Evolutionary conservation across 37 sponge, comb jelly and placozoan genomes (phyloP).

Genomic region (Halisarca cf. caerulea): DNA sequence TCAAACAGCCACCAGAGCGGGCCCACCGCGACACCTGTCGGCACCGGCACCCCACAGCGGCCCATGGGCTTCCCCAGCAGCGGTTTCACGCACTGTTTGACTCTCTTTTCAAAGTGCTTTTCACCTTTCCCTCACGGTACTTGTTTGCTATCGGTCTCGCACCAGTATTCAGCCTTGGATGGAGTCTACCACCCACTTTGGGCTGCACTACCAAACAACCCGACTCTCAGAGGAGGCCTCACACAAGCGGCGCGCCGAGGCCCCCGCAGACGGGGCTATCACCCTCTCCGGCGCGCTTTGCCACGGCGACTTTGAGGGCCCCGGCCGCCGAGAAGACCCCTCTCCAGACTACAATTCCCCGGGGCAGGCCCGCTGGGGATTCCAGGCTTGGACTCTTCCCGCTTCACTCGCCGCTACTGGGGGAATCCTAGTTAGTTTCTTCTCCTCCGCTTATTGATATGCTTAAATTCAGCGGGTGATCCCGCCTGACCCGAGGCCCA

Average conservation of each 20-base stretch:
- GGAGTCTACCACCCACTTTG: slow-evolving; percentile 85
- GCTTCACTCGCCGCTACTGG: slow-evolving; percentile 87
- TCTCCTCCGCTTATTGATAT: slow-evolving; percentile 85
- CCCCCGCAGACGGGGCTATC: slow-evolving; percentile 67
- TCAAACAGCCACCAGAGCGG: no score
- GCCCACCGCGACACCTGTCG: no score
- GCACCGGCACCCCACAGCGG: no score
- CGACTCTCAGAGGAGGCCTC: slow-evolving; percentile 63
- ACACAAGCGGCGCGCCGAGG: not conserved
- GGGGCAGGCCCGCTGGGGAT: slow-evolving; percentile 53
- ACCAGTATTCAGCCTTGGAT: slow-evolving; percentile 54
- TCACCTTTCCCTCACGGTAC: slow-evolving; percentile 75
- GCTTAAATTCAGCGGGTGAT: slow-evolving; percentile 87
- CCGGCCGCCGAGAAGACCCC: not conserved
- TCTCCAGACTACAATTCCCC: slow-evolving; percentile 30
- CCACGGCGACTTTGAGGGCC: slow-evolving; percentile 62
- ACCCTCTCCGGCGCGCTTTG: slow-evolving; percentile 75
- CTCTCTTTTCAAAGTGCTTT: slow-evolving; percentile 88
- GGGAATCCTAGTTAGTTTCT: slow-evolving; percentile 83
- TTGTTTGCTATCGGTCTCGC: slow-evolving; percentile 76
- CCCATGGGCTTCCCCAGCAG: slow-evolving; percentile 62
- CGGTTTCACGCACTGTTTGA: slow-evolving; percentile 80
- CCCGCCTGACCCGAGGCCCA: slow-evolving; percentile 74
- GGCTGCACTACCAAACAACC: slow-evolving; percentile 89
- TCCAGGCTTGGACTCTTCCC: slow-evolving; percentile 83